These are phyloP conservation scores for Callaeas wilsoni DNA, from an alignment of 2,113 vertebrate species.

Conservation along the genomic window DNA sequence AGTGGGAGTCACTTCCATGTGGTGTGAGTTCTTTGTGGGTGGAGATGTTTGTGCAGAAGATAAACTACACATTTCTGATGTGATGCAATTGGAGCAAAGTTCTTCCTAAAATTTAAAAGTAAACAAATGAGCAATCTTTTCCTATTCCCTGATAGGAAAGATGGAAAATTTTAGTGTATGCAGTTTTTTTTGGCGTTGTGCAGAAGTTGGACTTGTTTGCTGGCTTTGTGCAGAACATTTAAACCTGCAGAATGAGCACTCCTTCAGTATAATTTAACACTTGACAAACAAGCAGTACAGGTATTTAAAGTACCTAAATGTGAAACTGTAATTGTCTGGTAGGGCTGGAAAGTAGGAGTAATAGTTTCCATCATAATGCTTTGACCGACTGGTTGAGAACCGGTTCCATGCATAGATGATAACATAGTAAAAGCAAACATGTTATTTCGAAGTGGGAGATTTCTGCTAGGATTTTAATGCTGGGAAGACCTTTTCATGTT, in stretches of 20 bases:
- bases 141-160: not conserved
- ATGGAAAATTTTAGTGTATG: not conserved
- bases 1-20: not conserved
- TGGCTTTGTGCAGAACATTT: not conserved
- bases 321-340: not conserved
- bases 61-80: slow-evolving; percentile 9
- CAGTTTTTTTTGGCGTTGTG: not conserved
- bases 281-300: not conserved
- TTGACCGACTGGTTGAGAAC: not conserved
- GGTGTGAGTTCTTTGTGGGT: slow-evolving; percentile 13
- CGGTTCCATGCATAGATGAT: not conserved
- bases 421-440: not conserved
- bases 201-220: not conserved
- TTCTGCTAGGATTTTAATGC: not conserved
- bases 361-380: not conserved
- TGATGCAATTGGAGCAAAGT: slow-evolving; percentile 27
- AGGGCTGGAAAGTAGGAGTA: not conserved
- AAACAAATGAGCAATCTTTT: slow-evolving; percentile 22
- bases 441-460: not conserved
- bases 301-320: not conserved
- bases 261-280: not conserved
- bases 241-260: not conserved
- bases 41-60: slow-evolving; percentile 40
- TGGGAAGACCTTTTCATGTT: not conserved
- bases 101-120: slow-evolving; percentile 6